Percentiles rank a stretch among this genome's conserved stretches.
Conservation (phyloP, 92 coral and sea anemone genomes). For the Nematostella vectensis region DNA sequence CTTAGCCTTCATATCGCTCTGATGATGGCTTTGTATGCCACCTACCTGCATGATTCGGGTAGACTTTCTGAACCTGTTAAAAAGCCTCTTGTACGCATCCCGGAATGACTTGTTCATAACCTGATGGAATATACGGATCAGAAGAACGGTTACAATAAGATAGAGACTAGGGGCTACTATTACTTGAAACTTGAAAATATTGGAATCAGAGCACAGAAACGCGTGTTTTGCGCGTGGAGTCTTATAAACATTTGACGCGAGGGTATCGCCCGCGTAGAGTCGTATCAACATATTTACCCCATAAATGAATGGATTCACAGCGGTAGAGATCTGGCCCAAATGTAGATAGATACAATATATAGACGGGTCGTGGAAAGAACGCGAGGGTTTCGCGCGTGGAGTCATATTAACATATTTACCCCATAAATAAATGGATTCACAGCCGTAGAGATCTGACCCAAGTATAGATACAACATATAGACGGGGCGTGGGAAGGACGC, state of each 20-base stretch:
- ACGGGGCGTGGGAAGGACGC: conserved; percentile 7
- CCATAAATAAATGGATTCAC: conserved; percentile 15
- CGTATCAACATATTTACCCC: too few species aligned
- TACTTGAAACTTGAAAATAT: too few species aligned
- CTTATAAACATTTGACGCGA: too few species aligned
- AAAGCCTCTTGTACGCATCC: neutral
- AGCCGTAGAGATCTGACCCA: conserved; percentile 12
- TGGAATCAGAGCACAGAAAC: too few species aligned
- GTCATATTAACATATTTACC: conserved; percentile 9
- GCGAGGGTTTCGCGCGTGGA: conserved; percentile 7
- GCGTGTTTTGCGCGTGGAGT: too few species aligned
- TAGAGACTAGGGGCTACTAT: too few species aligned
- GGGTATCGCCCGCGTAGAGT: too few species aligned
- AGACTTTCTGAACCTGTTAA: neutral
- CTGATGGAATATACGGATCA: too few species aligned
- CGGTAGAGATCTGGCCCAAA: conserved; percentile 10
- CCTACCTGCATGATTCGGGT: neutral
- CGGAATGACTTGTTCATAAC: conserved; percentile 2
- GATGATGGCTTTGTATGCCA: neutral
- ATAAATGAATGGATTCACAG: conserved; percentile 14
- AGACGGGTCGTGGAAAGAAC: conserved; percentile 3
- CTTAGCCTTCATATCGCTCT: neutral
- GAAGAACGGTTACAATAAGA: too few species aligned
- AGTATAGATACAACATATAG: conserved; percentile 7
- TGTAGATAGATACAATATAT: conserved; percentile 6